Conservation (phyloP, 2,888 invertebrate genomes). For the Luperina testacea region DNA sequence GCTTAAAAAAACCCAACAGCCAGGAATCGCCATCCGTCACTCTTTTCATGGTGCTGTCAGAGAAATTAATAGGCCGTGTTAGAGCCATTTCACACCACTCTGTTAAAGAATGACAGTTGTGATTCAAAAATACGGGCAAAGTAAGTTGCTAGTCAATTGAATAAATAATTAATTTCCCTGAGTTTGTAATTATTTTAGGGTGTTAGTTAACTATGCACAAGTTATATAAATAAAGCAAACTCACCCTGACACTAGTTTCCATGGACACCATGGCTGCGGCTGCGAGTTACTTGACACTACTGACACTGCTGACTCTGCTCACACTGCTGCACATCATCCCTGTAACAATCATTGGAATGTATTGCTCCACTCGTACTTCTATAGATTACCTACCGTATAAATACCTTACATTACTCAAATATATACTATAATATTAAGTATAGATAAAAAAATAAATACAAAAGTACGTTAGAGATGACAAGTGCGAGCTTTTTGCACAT, state of each 20-base stretch:
- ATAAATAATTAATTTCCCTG: not conserved
- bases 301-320: slow-evolving; percentile 1
- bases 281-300: slow-evolving; percentile 20
- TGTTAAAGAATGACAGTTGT: not conserved
- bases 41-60: too few species aligned
- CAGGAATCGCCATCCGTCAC: not conserved
- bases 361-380: not conserved
- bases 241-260: slow-evolving; percentile 59
- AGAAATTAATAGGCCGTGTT: too few species aligned
- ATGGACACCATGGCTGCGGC: slow-evolving; percentile 48
- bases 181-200: not conserved
- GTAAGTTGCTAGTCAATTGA: too few species aligned
- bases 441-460: not conserved
- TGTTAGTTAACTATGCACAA: not conserved
- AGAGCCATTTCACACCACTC: too few species aligned
- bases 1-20: not conserved
- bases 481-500: not conserved
- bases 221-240: not conserved
- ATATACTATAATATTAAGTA: not conserved
- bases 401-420: not conserved
- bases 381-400: too few species aligned
- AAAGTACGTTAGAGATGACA: not conserved
- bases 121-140: not conserved
- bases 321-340: slow-evolving; percentile 43
- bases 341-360: slow-evolving; percentile 27